phyloP scores from a whole-genome alignment of 2,797 vertebrate species.

The Neostethus bicornis region DNA sequence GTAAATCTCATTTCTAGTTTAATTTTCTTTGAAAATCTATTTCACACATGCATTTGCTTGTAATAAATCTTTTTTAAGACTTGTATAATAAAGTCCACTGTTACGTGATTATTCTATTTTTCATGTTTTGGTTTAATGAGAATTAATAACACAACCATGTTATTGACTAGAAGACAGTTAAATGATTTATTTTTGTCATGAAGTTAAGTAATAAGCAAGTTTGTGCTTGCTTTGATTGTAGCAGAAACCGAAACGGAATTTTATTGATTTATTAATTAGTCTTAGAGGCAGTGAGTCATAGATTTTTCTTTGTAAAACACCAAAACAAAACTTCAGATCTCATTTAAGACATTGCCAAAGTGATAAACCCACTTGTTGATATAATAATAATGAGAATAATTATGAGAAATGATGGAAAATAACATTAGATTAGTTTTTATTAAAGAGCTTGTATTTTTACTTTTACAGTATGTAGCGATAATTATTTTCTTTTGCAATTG shows the following conservation, averaged over 20 bases:
- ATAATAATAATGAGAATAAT: too few species aligned
- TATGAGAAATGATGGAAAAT: too few species aligned
- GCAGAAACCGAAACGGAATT: neutral
- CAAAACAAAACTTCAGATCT: neutral
- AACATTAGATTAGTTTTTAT: too few species aligned
- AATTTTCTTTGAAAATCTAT: neutral
- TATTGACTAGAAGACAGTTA: slow-evolving; percentile 2
- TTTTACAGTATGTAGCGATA: too few species aligned
- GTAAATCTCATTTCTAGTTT: neutral
- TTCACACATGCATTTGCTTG: neutral
- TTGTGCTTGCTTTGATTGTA: slow-evolving; percentile 5
- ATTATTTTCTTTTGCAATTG: too few species aligned
- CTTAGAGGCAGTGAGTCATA: neutral
- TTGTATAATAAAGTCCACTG: neutral
- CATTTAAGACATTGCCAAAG: neutral
- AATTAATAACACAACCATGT: neutral
- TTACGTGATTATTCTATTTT: neutral
- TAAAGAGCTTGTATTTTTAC: too few species aligned
- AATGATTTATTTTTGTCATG: neutral
- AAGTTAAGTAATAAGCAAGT: neutral
- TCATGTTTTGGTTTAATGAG: neutral
- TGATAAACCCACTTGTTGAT: too few species aligned
- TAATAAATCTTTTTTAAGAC: neutral
- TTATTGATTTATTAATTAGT: slow-evolving; percentile 11
- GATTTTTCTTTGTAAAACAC: neutral